These are phyloP conservation scores for Scaptomyza parva DNA, from an alignment of 2,888 invertebrate species.

Conservation along the genomic window DNA sequence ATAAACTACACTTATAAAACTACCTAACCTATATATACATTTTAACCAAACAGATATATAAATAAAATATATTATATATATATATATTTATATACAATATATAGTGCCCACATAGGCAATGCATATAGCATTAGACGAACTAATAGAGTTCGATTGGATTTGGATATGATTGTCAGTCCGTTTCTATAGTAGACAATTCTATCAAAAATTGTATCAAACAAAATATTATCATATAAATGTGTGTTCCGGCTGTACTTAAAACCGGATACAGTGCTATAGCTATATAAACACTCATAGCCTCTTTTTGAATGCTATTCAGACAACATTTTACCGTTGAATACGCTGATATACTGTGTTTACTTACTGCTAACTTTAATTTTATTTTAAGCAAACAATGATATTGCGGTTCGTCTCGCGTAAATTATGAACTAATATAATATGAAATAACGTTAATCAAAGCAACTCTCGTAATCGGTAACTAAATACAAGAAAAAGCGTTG, in stretches of 20 bases:
- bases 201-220: constrained; percentile 4
- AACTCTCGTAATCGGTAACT: constrained; percentile 45
- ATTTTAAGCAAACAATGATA: constrained; percentile 49
- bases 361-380: constrained; percentile 45
- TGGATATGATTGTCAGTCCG: constrained; percentile 39
- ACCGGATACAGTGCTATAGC: constrained; percentile 66
- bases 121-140: constrained; percentile 18
- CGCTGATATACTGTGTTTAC: constrained; percentile 46
- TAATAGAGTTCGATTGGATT: constrained; percentile 30
- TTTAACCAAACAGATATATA: constrained; percentile 36
- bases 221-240: constrained; percentile 18
- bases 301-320: constrained; percentile 23
- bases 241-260: constrained; percentile 61
- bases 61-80: constrained; percentile 12
- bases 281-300: constrained; percentile 13
- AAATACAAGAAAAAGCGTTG: constrained; percentile 56
- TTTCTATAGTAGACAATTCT: constrained; percentile 13
- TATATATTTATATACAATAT: constrained; percentile 15
- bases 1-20: constrained; percentile 29
- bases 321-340: constrained; percentile 37
- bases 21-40: constrained; percentile 27
- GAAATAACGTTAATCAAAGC: constrained; percentile 43
- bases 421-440: constrained; percentile 44
- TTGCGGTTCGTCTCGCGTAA: constrained; percentile 71
- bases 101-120: constrained; percentile 20